Percentiles rank a stretch among this genome's conserved stretches.
Evolutionary conservation across 2,797 vertebrate species (phyloP).

Genomic region (Coregonus ussuriensis): DNA sequence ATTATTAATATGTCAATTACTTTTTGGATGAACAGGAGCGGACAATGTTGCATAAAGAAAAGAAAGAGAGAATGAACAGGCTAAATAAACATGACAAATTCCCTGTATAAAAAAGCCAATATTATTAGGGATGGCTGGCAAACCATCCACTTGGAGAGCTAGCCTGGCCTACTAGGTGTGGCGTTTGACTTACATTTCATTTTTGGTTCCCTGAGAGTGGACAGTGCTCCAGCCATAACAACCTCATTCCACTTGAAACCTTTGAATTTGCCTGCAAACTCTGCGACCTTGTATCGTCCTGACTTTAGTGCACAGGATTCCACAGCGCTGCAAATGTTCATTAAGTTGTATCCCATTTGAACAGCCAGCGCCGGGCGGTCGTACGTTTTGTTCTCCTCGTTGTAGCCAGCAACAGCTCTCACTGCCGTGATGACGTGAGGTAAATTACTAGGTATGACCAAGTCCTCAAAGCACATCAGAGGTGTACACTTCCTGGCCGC

Average conservation of each 20-base stretch:
- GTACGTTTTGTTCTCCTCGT: conserved; percentile 23
- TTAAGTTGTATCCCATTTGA: neutral
- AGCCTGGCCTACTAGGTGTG: neutral
- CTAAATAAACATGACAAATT: too few species aligned
- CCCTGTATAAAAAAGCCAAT: too few species aligned
- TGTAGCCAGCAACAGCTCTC: conserved; percentile 35
- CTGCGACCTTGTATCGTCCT: neutral
- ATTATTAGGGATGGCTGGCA: neutral
- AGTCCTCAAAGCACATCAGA: conserved; percentile 39
- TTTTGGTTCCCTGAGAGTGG: neutral
- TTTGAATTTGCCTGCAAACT: neutral
- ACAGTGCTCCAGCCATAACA: neutral
- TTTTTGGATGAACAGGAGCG: too few species aligned
- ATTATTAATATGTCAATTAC: too few species aligned
- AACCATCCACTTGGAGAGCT: neutral
- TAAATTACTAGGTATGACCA: conserved; percentile 42
- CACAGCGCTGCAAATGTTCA: neutral
- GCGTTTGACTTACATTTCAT: neutral
- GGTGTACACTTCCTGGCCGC: conserved; percentile 32
- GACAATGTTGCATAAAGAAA: too few species aligned
- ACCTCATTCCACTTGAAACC: neutral
- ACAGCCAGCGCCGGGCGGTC: conserved; percentile 35
- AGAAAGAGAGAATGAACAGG: too few species aligned
- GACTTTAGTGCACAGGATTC: neutral
- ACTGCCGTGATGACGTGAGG: conserved; percentile 27